Evolutionary conservation across 2,797 vertebrate genomes (phyloP), one percentile per base, ranked within the genome.

Genomic region (Gadopsis marmoratus): DNA sequence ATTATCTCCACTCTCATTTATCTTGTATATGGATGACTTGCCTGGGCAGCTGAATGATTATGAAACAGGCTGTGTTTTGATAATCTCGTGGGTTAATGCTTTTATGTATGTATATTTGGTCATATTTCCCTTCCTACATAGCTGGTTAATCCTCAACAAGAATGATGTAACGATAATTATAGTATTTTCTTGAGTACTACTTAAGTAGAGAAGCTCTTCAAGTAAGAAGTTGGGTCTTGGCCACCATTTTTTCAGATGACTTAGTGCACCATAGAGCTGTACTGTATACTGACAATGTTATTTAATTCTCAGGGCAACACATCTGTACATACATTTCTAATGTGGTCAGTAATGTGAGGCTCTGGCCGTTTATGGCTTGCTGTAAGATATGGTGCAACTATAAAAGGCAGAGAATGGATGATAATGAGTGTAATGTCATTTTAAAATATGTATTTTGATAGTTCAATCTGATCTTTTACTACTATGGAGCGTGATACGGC

Each of bases 11-110:
- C 17, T 62, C 19, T 53, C 31, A 31, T n/a, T 47, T 10, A 54
- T 43, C 23, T 59, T 29, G 2, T 17, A 29, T 50, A 26, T 16
- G 11, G 33, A 67, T n/a, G 58, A 72, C 31, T 41, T 21, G 33
- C 4, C 70, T 14, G 19, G 19, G 63, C 26, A 60, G 47, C 13
- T 59, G n/a, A 23, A 26, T 61, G 35, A 45, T 54, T 69, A 54
- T 66, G n/a, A 55, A 61, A 55, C 35, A 50, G 13, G 16, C n/a
- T 39, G 21, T 47, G 45, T 79, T 67, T 55, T 23, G 21, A n/a
- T 58, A 9, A 61, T 10, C n/a, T 47, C 26, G 29, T 58, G 8
- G 8, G 35, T 74, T 16, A 50, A 51, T n/a, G n/a, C n/a, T 60
- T 45, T 31, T 10, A 37, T 60, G 4, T 4, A 10, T 56, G 21